phyloP scores from a whole-genome alignment of 2,113 vertebrate genomes.

The Plectropomus leopardus region DNA sequence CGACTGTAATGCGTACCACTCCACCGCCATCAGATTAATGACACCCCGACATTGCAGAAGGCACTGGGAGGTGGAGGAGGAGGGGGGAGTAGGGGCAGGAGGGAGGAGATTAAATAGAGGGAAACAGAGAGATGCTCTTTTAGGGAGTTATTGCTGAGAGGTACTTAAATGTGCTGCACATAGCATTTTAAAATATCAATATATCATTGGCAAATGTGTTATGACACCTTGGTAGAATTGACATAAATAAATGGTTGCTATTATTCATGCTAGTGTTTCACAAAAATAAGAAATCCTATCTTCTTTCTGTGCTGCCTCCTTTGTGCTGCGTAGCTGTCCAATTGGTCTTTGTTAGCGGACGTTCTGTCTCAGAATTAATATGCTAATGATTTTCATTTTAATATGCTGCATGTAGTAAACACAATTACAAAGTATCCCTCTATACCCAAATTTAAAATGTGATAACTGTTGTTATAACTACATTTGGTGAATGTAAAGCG shows the following conservation, averaged over 20 bases:
- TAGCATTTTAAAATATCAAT: conserved; percentile 74
- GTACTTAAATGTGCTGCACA: conserved; percentile 70
- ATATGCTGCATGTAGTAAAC: neutral
- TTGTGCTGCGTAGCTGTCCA: neutral
- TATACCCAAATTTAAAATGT: neutral
- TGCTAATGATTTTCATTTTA: neutral
- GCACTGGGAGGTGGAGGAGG: conserved; percentile 29
- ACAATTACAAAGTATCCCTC: neutral
- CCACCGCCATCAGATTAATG: conserved; percentile 78
- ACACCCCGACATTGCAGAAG: conserved; percentile 67
- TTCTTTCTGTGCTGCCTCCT: neutral
- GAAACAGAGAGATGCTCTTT: conserved; percentile 67
- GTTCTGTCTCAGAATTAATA: neutral
- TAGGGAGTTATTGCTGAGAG: conserved; percentile 67
- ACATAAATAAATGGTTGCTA: conserved; percentile 35
- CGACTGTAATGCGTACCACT: conserved; percentile 77
- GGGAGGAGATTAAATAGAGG: conserved; percentile 57
- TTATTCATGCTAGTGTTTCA: conserved; percentile 30
- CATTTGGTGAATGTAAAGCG: neutral
- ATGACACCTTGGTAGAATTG: conserved; percentile 43
- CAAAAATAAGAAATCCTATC: neutral
- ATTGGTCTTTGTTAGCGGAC: neutral
- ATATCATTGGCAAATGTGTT: conserved; percentile 62
- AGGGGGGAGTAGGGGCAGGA: conserved; percentile 17
- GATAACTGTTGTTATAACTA: neutral